phyloP scores from a whole-genome alignment of 1,140 invertebrate species.

The Idris sp. region DNA sequence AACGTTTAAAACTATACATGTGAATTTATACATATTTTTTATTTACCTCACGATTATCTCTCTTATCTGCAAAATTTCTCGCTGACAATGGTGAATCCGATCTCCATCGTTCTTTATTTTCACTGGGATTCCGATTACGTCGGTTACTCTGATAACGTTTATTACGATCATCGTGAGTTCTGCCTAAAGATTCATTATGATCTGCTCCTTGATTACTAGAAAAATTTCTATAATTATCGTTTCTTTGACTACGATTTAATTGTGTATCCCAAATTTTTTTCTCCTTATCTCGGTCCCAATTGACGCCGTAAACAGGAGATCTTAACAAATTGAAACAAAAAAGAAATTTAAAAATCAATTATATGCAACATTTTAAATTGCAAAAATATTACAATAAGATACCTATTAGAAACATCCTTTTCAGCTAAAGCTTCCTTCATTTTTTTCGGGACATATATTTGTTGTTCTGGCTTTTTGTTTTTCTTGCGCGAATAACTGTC shows the following conservation, averaged over 20 bases:
- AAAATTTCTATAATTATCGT: constrained; percentile 66
- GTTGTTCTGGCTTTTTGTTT: constrained; percentile 80
- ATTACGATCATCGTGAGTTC: constrained; percentile 70
- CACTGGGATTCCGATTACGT: constrained; percentile 68
- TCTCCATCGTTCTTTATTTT: constrained; percentile 75
- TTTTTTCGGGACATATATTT: constrained; percentile 79
- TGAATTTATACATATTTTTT: neutral
- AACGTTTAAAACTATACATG: too few relatives aligned
- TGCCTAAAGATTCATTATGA: constrained; percentile 64
- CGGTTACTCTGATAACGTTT: constrained; percentile 71
- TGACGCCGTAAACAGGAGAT: constrained; percentile 62
- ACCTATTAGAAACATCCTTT: constrained; percentile 70
- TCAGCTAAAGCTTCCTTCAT: constrained; percentile 78
- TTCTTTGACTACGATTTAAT: constrained; percentile 69
- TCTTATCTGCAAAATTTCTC: constrained; percentile 68
- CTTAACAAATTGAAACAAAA: too few relatives aligned
- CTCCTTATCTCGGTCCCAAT: constrained; percentile 70
- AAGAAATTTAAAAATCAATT: neutral
- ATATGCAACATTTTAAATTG: too few relatives aligned
- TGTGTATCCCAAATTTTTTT: constrained; percentile 72
- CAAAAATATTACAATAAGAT: too few relatives aligned
- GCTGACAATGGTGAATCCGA: constrained; percentile 68
- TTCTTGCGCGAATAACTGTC: constrained; percentile 71
- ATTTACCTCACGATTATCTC: constrained; percentile 71
- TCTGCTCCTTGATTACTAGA: constrained; percentile 63